A percentile compares a stretch with the other conserved stretches of the same genome.
These are phyloP conservation scores for Euglossa dilemma DNA, from an alignment of 1,140 invertebrate genomes.

Conservation along the genomic window DNA sequence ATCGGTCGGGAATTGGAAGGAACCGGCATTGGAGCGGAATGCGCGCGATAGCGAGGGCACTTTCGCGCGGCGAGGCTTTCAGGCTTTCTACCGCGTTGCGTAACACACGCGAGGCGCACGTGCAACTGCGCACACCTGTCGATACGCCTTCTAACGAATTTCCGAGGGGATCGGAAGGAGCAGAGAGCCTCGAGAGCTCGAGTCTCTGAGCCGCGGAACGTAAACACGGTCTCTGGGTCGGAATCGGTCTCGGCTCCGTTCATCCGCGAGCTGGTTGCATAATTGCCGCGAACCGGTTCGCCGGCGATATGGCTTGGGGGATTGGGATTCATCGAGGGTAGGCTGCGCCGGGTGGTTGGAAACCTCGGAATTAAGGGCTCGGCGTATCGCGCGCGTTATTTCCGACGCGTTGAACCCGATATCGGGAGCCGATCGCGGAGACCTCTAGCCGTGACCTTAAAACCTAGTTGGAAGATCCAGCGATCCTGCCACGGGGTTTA, in stretches of 20 bases:
- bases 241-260: not conserved
- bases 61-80: conserved; percentile 58
- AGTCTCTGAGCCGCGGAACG: no score
- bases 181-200: not conserved
- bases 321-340: not conserved
- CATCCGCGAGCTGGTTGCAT: not conserved
- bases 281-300: conserved; percentile 6
- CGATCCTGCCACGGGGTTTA: not conserved
- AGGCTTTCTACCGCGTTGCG: conserved; percentile 71
- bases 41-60: conserved; percentile 52
- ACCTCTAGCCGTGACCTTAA: not conserved
- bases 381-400: no score
- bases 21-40: conserved; percentile 53
- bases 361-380: not conserved
- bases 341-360: not conserved
- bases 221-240: not conserved
- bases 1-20: not conserved
- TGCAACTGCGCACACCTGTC: conserved; percentile 41
- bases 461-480: not conserved
- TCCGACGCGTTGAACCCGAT: no score
- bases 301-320: not conserved
- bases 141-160: not conserved
- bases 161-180: not conserved
- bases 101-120: conserved; percentile 56
- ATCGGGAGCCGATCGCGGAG: no score